Evolutionary conservation across 2,797 vertebrate species (phyloP).

Genomic region (Aldrovandia affinis): DNA sequence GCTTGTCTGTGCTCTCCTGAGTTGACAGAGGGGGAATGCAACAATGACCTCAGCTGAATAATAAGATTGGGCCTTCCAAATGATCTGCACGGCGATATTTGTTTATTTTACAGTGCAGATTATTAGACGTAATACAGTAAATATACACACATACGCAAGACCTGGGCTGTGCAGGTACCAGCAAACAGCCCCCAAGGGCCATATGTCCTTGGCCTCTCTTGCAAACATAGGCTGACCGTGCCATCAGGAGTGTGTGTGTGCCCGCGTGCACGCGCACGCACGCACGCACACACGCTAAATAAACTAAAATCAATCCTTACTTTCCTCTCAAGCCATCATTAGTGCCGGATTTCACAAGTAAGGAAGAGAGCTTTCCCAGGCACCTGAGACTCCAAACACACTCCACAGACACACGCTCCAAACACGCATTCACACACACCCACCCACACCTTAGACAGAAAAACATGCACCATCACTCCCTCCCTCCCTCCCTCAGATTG

Average conservation of each 20-base stretch:
- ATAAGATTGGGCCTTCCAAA: too few relatives aligned
- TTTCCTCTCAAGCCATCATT: not conserved
- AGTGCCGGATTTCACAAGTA: not conserved
- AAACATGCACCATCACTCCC: too few relatives aligned
- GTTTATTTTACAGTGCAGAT: too few relatives aligned
- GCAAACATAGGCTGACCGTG: not conserved
- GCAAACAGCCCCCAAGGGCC: not conserved
- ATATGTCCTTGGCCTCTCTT: not conserved
- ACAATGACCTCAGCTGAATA: too few relatives aligned
- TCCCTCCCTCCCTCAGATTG: not conserved
- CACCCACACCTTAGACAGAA: not conserved
- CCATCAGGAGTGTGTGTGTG: not conserved
- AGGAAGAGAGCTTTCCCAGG: too few relatives aligned
- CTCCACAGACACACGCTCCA: not conserved
- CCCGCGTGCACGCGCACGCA: not conserved
- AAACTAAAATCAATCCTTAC: not conserved
- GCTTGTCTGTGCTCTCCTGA: too few relatives aligned
- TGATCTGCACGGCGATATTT: too few relatives aligned
- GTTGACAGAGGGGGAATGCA: too few relatives aligned
- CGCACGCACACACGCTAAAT: not conserved
- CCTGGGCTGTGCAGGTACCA: not conserved
- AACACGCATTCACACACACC: not conserved
- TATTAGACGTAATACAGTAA: not conserved
- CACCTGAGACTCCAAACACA: not conserved
- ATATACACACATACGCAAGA: not conserved